A percentile compares a stretch with the other conserved stretches of the same genome.
Evolutionary conservation across 2,797 vertebrate genomes (phyloP).

Genomic region (Philypnodon macrostomus): DNA sequence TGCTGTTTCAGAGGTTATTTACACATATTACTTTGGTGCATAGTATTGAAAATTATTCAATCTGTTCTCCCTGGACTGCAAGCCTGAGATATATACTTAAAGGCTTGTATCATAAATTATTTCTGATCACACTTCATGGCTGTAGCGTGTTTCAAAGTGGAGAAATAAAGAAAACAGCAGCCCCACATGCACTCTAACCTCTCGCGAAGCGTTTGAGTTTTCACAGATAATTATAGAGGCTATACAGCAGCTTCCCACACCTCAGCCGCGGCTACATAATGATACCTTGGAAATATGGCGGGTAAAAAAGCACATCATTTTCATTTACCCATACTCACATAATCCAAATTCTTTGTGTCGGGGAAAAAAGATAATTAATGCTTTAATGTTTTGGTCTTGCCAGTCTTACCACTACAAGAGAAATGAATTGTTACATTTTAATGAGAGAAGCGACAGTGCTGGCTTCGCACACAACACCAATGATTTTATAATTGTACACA

Average conservation of each 20-base stretch:
- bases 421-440: slow-evolving; percentile 96
- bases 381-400: slow-evolving; percentile 93
- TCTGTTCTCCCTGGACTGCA: not conserved
- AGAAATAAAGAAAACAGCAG: slow-evolving; percentile 70
- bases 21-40: slow-evolving; percentile 9
- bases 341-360: slow-evolving; percentile 93
- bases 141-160: slow-evolving; percentile 46
- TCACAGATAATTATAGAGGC: slow-evolving; percentile 92
- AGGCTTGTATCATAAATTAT: slow-evolving; percentile 34
- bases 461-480: slow-evolving; percentile 76
- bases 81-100: slow-evolving; percentile 10
- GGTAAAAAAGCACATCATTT: slow-evolving; percentile 91
- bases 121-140: slow-evolving; percentile 40
- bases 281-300: slow-evolving; percentile 86
- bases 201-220: slow-evolving; percentile 75
- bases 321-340: slow-evolving; percentile 90
- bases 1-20: slow-evolving; percentile 17
- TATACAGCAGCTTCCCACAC: slow-evolving; percentile 90
- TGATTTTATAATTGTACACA: slow-evolving; percentile 83
- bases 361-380: slow-evolving; percentile 93
- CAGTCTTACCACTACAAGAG: slow-evolving; percentile 83
- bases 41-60: slow-evolving; percentile 8
- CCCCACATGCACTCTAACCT: slow-evolving; percentile 71
- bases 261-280: slow-evolving; percentile 90
- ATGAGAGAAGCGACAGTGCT: slow-evolving; percentile 90